Conservation (phyloP, 2,797 vertebrate genomes). For the Sebastes glaucus region DNA sequence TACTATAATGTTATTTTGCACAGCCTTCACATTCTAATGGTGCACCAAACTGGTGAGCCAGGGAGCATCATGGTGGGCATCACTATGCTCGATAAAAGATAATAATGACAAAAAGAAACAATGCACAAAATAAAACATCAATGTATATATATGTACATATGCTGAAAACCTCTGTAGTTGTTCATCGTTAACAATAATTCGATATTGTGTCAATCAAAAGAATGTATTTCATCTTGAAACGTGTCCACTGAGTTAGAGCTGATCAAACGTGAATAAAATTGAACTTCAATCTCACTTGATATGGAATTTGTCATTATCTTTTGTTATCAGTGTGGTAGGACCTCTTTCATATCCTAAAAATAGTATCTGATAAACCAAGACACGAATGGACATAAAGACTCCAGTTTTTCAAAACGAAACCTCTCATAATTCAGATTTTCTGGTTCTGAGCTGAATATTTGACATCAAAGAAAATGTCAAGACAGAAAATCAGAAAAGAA, state of each 20-base stretch:
- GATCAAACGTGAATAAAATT: background rate
- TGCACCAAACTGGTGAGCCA: background rate
- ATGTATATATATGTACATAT: no score
- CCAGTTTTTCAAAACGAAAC: background rate
- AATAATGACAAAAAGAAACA: background rate
- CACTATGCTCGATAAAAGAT: background rate
- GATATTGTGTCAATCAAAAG: background rate
- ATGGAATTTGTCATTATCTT: background rate
- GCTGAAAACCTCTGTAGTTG: background rate
- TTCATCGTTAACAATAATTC: background rate
- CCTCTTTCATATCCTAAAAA: background rate
- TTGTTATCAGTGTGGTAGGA: background rate
- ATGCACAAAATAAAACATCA: background rate
- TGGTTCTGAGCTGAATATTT: slow-evolving; percentile 22
- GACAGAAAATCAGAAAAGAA: slow-evolving; percentile 14
- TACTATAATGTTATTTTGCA: background rate
- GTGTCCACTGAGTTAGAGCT: background rate
- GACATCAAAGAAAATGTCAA: slow-evolving; percentile 22
- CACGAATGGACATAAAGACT: background rate
- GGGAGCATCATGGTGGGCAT: background rate
- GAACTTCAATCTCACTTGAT: background rate
- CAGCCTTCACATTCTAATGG: background rate
- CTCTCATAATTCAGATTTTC: background rate
- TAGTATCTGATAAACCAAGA: background rate
- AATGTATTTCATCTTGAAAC: background rate